phyloP scores from a whole-genome alignment of 2,113 vertebrate species.

The Rhynchomys soricoides region DNA sequence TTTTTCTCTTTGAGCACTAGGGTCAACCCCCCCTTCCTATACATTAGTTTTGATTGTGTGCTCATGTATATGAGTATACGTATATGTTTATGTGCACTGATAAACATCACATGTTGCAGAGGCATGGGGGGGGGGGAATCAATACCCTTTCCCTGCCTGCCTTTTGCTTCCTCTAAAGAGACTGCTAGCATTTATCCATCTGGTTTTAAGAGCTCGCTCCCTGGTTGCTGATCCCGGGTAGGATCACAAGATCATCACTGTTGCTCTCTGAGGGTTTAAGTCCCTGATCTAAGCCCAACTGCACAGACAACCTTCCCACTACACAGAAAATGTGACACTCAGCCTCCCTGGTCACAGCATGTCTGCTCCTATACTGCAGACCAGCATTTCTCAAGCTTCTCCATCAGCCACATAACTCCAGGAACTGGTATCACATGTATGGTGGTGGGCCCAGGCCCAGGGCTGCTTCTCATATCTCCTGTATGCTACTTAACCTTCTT shows the following conservation, averaged over 20 bases:
- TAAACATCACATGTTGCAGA: background rate
- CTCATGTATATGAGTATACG: background rate
- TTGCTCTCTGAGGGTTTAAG: background rate
- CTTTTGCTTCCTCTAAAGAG: background rate
- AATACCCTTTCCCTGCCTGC: background rate
- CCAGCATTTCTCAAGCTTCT: background rate
- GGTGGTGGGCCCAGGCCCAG: background rate
- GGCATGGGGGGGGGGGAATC: too few relatives aligned
- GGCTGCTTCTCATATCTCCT: background rate
- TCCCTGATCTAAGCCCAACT: background rate
- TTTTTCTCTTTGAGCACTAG: background rate
- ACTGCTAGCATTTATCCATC: background rate
- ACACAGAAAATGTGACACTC: background rate
- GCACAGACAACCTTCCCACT: too few relatives aligned
- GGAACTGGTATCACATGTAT: background rate
- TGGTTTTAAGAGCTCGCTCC: background rate
- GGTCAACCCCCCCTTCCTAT: background rate
- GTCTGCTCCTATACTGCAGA: background rate
- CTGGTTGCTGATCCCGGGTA: background rate
- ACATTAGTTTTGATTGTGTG: background rate
- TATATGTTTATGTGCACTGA: background rate
- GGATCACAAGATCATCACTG: accelerated
- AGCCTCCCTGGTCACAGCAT: accelerated
- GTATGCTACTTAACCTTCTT: background rate
- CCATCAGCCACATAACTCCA: background rate